Percentiles rank a stretch among this genome's conserved stretches.
These are phyloP conservation scores for Meteorus cinctellus DNA, from an alignment of 2,888 invertebrate species.

Conservation along the genomic window DNA sequence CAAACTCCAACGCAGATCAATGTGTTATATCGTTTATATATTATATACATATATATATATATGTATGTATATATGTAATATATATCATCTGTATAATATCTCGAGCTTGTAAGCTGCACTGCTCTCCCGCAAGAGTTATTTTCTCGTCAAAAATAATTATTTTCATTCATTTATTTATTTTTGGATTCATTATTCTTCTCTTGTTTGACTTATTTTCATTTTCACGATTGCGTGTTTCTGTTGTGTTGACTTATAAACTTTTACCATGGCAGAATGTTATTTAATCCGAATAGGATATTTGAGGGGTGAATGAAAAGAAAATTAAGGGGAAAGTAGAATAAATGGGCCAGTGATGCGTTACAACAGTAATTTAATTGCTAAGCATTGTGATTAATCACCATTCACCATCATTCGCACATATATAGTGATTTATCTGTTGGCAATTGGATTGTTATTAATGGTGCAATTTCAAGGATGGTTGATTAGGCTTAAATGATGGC, in stretches of 20 bases:
- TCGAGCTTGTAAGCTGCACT: background rate
- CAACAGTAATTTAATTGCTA: slow-evolving; percentile 33
- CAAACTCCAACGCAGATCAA: slow-evolving; percentile 64
- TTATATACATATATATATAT: background rate
- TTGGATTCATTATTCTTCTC: background rate
- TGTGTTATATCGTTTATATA: slow-evolving; percentile 62
- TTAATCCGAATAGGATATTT: background rate
- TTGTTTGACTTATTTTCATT: background rate
- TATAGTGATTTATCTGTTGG: slow-evolving; percentile 34
- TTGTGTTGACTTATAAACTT: background rate
- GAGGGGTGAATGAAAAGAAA: background rate
- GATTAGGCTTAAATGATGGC: slow-evolving; percentile 20
- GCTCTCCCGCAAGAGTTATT: background rate
- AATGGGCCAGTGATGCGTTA: slow-evolving; percentile 11
- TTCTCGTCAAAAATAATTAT: background rate
- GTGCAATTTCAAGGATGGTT: slow-evolving; percentile 17
- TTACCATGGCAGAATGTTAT: background rate
- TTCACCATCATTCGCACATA: slow-evolving; percentile 16
- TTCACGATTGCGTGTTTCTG: background rate
- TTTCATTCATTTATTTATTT: background rate
- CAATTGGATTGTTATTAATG: slow-evolving; percentile 29
- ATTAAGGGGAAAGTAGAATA: background rate
- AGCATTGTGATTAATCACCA: slow-evolving; percentile 30
- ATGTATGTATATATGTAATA: background rate
- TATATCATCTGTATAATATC: slow-evolving; percentile 11